Conservation (phyloP, 2,113 vertebrate genomes). For the Eudyptes chrysolophus region DNA sequence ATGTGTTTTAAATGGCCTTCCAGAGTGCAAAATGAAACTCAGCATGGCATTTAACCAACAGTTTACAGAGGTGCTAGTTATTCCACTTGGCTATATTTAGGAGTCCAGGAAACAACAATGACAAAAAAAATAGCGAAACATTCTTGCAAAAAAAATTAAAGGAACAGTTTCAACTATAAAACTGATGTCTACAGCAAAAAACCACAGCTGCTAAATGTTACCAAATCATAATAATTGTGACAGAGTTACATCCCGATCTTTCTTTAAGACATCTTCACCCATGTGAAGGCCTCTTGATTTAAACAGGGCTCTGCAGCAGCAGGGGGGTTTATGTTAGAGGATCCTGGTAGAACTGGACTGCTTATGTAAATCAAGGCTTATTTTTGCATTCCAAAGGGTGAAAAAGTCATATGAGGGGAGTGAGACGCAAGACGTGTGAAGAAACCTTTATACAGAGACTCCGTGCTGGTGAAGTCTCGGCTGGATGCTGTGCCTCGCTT, state of each 20-base stretch:
- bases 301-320: slow-evolving; percentile 3
- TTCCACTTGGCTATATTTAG: slow-evolving; percentile 71
- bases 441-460: not conserved
- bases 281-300: slow-evolving; percentile 57
- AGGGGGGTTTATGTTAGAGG: not conserved
- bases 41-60: slow-evolving; percentile 66
- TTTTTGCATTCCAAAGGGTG: slow-evolving; percentile 15
- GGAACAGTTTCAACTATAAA: slow-evolving; percentile 54
- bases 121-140: slow-evolving; percentile 3
- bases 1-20: slow-evolving; percentile 65
- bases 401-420: not conserved
- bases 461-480: not conserved
- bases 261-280: slow-evolving; percentile 37
- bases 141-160: slow-evolving; percentile 54
- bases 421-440: not conserved
- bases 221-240: slow-evolving; percentile 57
- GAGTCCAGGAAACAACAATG: slow-evolving; percentile 73
- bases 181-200: slow-evolving; percentile 53
- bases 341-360: not conserved
- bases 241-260: slow-evolving; percentile 37
- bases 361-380: slow-evolving; percentile 46
- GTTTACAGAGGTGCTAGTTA: slow-evolving; percentile 72
- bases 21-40: slow-evolving; percentile 70
- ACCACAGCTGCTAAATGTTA: slow-evolving; percentile 51
- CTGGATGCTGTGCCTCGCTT: not conserved